A percentile compares a stretch with the other conserved stretches of the same genome.
phyloP scores from a whole-genome alignment of 2,113 vertebrate genomes.

The Rhinopithecus roxellana region DNA sequence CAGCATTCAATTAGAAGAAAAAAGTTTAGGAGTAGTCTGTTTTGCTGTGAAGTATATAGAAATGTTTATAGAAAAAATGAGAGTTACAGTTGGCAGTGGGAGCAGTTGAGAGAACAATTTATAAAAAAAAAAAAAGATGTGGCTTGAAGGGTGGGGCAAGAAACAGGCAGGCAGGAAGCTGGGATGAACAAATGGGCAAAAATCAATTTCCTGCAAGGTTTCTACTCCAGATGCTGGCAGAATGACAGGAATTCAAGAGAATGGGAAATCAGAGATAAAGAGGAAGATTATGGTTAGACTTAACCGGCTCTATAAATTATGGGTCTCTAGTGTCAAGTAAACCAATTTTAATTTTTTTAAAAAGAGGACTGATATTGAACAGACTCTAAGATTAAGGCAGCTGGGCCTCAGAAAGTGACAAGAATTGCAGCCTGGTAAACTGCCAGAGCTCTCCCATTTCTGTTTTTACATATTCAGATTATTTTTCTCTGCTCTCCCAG shows the following conservation, averaged over 20 bases:
- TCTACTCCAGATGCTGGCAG: conserved; percentile 53
- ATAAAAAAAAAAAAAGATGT: not conserved
- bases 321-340: conserved; percentile 45
- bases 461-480: not conserved
- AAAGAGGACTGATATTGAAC: not conserved
- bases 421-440: conserved; percentile 31
- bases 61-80: not conserved
- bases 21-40: not conserved
- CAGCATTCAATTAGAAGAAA: not conserved
- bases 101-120: not conserved
- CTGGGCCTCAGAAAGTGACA: conserved; percentile 36
- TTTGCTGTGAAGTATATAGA: not conserved
- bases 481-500: conserved; percentile 21
- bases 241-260: conserved; percentile 44
- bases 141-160: not conserved
- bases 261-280: conserved; percentile 51
- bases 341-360: not conserved
- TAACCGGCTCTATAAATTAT: conserved; percentile 34
- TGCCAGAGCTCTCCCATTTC: conserved; percentile 37
- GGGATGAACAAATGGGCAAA: conserved; percentile 37
- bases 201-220: conserved; percentile 37
- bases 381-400: not conserved
- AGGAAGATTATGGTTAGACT: conserved; percentile 4
- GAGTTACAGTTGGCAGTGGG: not conserved
- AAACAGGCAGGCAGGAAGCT: conserved; percentile 4